Base-by-base conservation (phyloP, 2,888 invertebrate species). In the Lasioglossum zephyrum region DNA sequence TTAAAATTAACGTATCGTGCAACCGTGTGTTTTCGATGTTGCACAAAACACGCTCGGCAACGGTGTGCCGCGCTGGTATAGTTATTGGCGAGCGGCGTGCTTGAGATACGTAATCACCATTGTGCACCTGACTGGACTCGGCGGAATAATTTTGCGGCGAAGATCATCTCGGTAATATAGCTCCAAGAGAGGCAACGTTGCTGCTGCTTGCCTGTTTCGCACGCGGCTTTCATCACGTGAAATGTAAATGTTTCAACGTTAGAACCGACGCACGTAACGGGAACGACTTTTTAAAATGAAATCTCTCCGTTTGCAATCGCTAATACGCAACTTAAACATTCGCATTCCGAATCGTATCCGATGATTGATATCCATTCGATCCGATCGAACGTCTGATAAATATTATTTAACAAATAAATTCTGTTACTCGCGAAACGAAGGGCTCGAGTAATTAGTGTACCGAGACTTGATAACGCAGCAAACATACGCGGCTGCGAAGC, bases 91-190 rank as follows among this genome's bases (percentile, higher is more conserved):
- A 75, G 69, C 70, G 73, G 76, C 73, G 69, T 77, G 84, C 79
- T 77, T 78, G 84, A 81, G 75, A 81, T 84, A 81, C 79, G 84
- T 84, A 86, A 87, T 87, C 82, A 69, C 79, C 79, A 82, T 81
- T 47, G 85, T 63, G 81, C 80, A 78, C 82, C 77, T 73, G 74
- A 85, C 69, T 60, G 72, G 73, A 81, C 81, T 78, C 86, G 73
- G 73, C 79, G 82, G 80, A 77, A 81, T 84, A 89, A 81, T 84
- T 87, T 79, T 80, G 79, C 75, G 77, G 81, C 73, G 77, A 87
- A 80, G 79, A 87, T 86, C 86, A 85, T 77, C 81, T 81, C 63
- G 74, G 85, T 86, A 73, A 85, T 79, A 73, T 77, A 81, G 88
- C 80, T 82, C 60, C 81, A 41, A 73, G 41, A 73, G 26, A 60